A percentile compares a stretch with the other conserved stretches of the same genome.
Conservation (phyloP, 2,888 invertebrate species). For the Leptinotarsa tumamoca region DNA sequence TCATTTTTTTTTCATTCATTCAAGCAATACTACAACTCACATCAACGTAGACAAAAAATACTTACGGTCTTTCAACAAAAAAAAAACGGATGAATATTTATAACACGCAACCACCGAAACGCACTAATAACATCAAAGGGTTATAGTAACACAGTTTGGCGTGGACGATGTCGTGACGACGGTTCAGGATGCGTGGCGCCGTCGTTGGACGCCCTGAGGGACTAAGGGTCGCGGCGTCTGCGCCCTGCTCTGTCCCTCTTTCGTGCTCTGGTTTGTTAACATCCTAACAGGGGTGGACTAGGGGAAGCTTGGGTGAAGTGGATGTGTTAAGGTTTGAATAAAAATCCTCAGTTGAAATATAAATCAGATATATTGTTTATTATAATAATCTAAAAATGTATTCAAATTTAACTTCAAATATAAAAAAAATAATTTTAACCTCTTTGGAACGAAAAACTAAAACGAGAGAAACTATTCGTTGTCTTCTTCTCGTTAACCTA, state of each 20-base stretch:
- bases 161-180: slow-evolving; percentile 13
- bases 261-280: slow-evolving; percentile 20
- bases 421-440: too few species aligned
- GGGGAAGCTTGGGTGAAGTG: too few species aligned
- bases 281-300: neutral
- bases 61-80: slow-evolving; percentile 13
- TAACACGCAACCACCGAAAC: slow-evolving; percentile 18
- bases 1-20: neutral
- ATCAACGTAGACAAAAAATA: neutral
- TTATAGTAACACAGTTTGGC: slow-evolving; percentile 1
- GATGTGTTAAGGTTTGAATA: too few species aligned
- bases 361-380: too few species aligned
- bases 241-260: neutral
- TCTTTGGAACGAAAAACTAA: too few species aligned
- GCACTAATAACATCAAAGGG: slow-evolving; percentile 18
- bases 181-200: slow-evolving; percentile 19
- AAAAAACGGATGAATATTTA: slow-evolving; percentile 16
- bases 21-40: neutral
- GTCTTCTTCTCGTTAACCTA: too few species aligned
- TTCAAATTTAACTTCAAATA: too few species aligned
- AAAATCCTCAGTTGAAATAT: too few species aligned
- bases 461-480: too few species aligned
- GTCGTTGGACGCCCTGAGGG: slow-evolving; percentile 24
- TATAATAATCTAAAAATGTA: too few species aligned
- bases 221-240: slow-evolving; percentile 19